Evolutionary conservation across 2,888 invertebrate species (phyloP).

Genomic region (Volucella bombylans): DNA sequence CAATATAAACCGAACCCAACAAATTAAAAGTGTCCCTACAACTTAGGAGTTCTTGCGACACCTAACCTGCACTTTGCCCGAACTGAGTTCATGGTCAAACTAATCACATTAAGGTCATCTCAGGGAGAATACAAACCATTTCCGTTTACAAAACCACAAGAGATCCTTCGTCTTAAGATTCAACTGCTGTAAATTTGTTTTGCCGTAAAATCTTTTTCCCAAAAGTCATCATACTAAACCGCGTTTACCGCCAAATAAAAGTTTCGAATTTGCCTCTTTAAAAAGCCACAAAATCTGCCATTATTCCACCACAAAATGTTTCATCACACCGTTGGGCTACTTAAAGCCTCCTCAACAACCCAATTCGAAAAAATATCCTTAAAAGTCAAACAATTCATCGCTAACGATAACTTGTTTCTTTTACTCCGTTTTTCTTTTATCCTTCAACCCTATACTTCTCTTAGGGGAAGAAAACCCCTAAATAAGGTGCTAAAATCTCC

Average conservation of each 20-base stretch:
- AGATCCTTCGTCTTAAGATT: too few relatives aligned
- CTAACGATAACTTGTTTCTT: slow-evolving; percentile 55
- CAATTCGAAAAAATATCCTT: slow-evolving; percentile 54
- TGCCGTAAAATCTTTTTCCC: too few relatives aligned
- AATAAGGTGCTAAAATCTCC: slow-evolving; percentile 73
- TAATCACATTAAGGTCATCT: too few relatives aligned
- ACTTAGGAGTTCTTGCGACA: too few relatives aligned
- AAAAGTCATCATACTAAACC: not conserved
- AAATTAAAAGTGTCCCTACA: too few relatives aligned
- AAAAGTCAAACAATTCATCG: slow-evolving; percentile 70
- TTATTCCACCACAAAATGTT: slow-evolving; percentile 18
- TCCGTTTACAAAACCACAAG: too few relatives aligned
- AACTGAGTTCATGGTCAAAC: too few relatives aligned
- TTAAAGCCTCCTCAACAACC: slow-evolving; percentile 7
- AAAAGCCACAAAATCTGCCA: not conserved
- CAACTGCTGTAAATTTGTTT: too few relatives aligned
- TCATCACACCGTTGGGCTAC: slow-evolving; percentile 9
- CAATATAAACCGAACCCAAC: too few relatives aligned
- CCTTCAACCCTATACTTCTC: slow-evolving; percentile 19
- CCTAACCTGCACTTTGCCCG: too few relatives aligned
- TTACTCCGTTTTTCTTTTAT: slow-evolving; percentile 8
- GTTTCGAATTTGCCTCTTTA: not conserved
- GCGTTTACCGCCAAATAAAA: not conserved
- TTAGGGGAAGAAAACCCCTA: slow-evolving; percentile 31
- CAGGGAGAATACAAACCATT: too few relatives aligned